Base-by-base conservation (phyloP, 2,797 vertebrate genomes). In the Smutsia temminckii region DNA sequence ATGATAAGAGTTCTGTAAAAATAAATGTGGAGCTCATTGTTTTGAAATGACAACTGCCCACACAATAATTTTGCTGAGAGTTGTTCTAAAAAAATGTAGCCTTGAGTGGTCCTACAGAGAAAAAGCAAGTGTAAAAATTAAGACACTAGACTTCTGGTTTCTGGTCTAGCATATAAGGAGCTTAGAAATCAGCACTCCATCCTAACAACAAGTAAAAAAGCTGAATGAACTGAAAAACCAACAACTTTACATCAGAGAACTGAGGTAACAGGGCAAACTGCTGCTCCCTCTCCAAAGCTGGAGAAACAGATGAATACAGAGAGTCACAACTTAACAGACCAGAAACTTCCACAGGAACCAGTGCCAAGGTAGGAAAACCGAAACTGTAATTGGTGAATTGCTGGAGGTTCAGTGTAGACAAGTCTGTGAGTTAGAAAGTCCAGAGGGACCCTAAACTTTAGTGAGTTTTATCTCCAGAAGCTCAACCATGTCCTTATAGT, bases 1-100 rank as follows among this genome's bases (percentile, higher is more conserved):
- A 79, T 84, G 59, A 37, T 93, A 92, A 72, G 40, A 90, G 42
- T 20, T 11, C 40, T 79, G 18, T 55, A 85, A 63, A 66, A 64
- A 90, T 37, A 91, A 96, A 91, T 80, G 75, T 25, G 95, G 83
- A 46, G 51, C 69, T 84, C 79, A 89, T n/a, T 95, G 37, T 55
- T n/a, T 93, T 78, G 29, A 92, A 95, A 29, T 77, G 37, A 91
- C n/a, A 91, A 77, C 68, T 85, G 29, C 55, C 46, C 74, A 96
- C 71, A 90, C 14, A 86, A 23, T 85, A 63, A 92, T 91, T 94
- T 78, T 89, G 53, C n/a, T 85, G 53, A 96, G 63, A 94, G 37
- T 49, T 80, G 14, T 61, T 92, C 89, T 71, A 12, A 59, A 85
- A 23, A 61, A 84, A 66, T 64, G 29, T 49, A 92, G 63, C 16